Conservation (phyloP, 2,113 vertebrate species). For the Chaetops frenatus region DNA sequence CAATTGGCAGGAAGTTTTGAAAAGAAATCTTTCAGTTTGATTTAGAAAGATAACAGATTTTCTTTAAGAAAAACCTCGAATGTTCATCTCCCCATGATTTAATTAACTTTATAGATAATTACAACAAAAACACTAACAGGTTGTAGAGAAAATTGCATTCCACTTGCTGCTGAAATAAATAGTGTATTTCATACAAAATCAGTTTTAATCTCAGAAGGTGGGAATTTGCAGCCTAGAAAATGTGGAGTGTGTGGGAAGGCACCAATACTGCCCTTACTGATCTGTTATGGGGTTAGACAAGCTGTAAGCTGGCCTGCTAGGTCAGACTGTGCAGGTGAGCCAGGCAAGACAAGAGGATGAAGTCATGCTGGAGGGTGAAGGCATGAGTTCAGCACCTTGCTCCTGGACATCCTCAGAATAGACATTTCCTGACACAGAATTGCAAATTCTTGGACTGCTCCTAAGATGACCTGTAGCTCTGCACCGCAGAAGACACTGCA, state of each 20-base stretch:
- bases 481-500: background rate
- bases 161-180: background rate
- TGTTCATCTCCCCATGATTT: background rate
- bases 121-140: background rate
- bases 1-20: background rate
- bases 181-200: background rate
- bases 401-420: constrained; percentile 2
- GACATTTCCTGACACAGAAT: background rate
- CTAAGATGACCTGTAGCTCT: background rate
- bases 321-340: background rate
- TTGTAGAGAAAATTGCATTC: background rate
- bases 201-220: background rate
- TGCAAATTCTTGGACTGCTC: background rate
- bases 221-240: background rate
- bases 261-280: background rate
- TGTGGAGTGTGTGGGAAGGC: background rate
- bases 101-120: background rate
- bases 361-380: background rate
- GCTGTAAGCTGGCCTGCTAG: background rate
- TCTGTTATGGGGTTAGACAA: background rate
- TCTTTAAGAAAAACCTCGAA: background rate
- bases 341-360: background rate
- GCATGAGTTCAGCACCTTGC: background rate
- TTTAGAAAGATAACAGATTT: background rate
- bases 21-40: background rate